Percentiles rank a stretch among this genome's conserved stretches.
phyloP scores from a whole-genome alignment of 2,113 vertebrate genomes.

The Paradisaea rubra region DNA sequence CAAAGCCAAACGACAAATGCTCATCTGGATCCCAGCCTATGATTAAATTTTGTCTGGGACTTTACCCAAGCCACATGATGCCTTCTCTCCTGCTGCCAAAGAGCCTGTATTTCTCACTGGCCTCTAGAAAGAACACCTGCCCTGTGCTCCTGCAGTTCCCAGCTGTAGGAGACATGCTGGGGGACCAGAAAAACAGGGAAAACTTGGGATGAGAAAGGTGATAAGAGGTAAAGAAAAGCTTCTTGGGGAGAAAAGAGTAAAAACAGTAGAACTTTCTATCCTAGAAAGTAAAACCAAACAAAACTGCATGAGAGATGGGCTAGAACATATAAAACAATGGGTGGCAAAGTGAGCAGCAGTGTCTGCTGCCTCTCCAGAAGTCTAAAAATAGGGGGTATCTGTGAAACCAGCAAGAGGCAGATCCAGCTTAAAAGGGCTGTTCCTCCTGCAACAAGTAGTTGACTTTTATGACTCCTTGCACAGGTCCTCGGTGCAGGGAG shows the following conservation, averaged over 20 bases:
- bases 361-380: not conserved
- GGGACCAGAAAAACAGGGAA: not conserved
- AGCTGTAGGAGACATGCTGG: not conserved
- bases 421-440: not conserved
- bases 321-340: not conserved
- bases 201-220: not conserved
- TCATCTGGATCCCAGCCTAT: not conserved
- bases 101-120: not conserved
- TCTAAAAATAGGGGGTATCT: not conserved
- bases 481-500: not conserved
- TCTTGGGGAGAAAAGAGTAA: not conserved
- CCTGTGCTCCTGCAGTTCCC: not conserved
- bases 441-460: not conserved
- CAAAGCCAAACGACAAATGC: not conserved
- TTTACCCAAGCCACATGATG: not conserved
- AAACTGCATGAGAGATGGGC: not conserved
- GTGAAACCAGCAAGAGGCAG: not conserved
- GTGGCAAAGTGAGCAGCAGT: not conserved
- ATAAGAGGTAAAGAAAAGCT: not conserved
- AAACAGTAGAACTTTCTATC: not conserved
- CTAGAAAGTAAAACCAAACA: not conserved
- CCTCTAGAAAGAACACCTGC: not conserved
- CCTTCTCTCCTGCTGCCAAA: not conserved
- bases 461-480: not conserved
- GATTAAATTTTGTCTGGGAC: conserved; percentile 6